Evolutionary conservation across 2,797 vertebrate genomes (phyloP).

Genomic region (Siniperca undulata): DNA sequence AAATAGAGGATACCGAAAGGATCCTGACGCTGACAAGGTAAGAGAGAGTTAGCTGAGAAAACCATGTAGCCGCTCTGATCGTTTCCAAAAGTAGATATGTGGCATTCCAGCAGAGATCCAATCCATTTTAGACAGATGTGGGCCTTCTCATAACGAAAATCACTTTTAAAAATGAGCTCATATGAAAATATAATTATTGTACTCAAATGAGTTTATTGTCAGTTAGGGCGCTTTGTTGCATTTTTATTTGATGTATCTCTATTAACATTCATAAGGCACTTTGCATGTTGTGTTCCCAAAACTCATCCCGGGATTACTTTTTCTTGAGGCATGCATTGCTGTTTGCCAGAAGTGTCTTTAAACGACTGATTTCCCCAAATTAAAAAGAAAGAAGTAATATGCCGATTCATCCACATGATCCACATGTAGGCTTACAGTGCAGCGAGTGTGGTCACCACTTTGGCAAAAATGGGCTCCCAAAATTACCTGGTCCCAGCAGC

Average conservation of each 20-base stretch:
- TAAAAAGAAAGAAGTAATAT: neutral
- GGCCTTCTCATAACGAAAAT: too few species aligned
- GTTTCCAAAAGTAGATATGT: neutral
- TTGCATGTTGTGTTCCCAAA: neutral
- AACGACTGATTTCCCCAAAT: slow-evolving; percentile 1
- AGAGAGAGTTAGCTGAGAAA: slow-evolving; percentile 41
- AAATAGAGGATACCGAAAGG: slow-evolving; percentile 85
- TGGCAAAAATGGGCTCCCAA: neutral
- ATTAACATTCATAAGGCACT: slow-evolving; percentile 5
- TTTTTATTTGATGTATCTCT: slow-evolving; percentile 4
- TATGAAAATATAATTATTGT: neutral
- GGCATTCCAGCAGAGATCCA: neutral
- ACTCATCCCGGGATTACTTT: neutral
- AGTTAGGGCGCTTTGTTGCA: neutral
- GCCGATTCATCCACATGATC: slow-evolving; percentile 32
- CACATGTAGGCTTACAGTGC: slow-evolving; percentile 2
- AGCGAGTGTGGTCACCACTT: slow-evolving; percentile 13
- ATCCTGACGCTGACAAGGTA: slow-evolving; percentile 87
- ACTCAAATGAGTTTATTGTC: neutral
- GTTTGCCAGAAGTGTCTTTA: neutral
- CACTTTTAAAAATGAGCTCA: neutral
- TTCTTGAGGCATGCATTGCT: neutral
- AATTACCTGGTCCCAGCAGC: slow-evolving; percentile 9
- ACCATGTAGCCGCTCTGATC: neutral
- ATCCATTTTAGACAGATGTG: neutral